Conservation (phyloP, 1,140 invertebrate species). For the Drosophila equinoxialis region DNA sequence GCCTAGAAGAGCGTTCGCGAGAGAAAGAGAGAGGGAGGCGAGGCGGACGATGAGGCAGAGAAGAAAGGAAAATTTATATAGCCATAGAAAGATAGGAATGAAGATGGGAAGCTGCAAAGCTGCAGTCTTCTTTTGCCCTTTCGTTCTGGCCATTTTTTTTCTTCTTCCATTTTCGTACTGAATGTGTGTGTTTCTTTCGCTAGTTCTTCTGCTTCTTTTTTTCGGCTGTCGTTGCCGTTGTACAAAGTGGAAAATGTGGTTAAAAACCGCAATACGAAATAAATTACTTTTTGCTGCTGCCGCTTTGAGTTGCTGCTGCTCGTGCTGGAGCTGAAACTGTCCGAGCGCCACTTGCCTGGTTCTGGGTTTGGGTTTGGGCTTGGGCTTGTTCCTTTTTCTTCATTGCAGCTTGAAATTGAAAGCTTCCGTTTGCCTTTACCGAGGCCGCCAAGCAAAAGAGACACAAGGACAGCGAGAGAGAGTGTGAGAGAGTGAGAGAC, state of each 20-base stretch:
- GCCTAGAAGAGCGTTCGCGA: conserved; percentile 42
- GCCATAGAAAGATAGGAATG: conserved; percentile 57
- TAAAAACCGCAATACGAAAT: conserved; percentile 82
- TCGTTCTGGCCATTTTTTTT: not conserved
- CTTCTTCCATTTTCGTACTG: too few species aligned
- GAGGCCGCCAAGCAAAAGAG: conserved; percentile 23
- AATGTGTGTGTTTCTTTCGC: conserved; percentile 1
- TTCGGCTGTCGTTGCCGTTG: conserved; percentile 77
- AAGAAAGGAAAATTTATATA: conserved; percentile 51
- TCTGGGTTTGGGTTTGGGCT: conserved; percentile 23
- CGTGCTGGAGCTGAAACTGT: not conserved
- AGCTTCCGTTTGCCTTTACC: conserved; percentile 61
- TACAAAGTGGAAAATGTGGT: conserved; percentile 82
- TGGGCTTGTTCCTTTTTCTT: conserved; percentile 40
- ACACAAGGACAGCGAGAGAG: conserved; percentile 11
- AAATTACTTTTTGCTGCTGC: conserved; percentile 73
- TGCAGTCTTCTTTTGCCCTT: conserved; percentile 24
- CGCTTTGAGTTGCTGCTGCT: conserved; percentile 68
- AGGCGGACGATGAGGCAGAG: not conserved
- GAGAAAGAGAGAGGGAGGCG: conserved; percentile 35
- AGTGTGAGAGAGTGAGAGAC: not conserved
- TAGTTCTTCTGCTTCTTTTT: conserved; percentile 17
- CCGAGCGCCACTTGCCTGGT: conserved; percentile 40
- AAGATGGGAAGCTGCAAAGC: conserved; percentile 39
- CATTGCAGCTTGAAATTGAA: conserved; percentile 79